phyloP scores from a whole-genome alignment of 2,113 vertebrate species.

The Pseudopipra pipra region DNA sequence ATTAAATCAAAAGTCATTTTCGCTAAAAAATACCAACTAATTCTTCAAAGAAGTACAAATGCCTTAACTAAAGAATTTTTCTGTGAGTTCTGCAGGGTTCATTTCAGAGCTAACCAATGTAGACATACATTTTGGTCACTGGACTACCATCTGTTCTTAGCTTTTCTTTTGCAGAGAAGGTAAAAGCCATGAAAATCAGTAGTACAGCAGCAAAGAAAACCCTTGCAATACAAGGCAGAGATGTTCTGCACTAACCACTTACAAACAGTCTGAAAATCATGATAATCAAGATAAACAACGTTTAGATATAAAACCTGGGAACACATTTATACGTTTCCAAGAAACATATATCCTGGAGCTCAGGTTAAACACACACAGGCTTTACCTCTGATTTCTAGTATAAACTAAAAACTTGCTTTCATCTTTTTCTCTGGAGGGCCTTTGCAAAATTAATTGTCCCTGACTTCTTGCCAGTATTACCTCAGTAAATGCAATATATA shows the following conservation, averaged over 20 bases:
- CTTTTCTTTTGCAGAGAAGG: background rate
- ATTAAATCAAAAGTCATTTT: background rate
- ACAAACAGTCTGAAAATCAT: background rate
- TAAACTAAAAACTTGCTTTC: background rate
- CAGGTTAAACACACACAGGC: background rate
- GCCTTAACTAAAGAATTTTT: background rate
- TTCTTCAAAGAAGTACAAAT: background rate
- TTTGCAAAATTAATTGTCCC: background rate
- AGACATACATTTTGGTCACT: background rate
- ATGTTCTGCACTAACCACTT: background rate
- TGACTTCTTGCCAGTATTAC: background rate
- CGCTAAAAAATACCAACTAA: background rate
- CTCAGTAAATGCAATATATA: background rate
- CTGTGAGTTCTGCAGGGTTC: background rate
- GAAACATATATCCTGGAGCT: background rate
- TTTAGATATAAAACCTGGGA: background rate
- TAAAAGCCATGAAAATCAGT: background rate
- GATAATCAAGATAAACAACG: background rate
- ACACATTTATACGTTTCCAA: background rate
- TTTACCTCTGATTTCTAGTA: background rate
- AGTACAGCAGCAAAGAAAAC: background rate
- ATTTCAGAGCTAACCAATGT: background rate
- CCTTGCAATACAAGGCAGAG: background rate
- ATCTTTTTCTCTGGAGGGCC: background rate
- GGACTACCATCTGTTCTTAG: background rate